Evolutionary conservation across 2,797 vertebrate species (phyloP).

Genomic region (Myoxocephalus aenaeus): DNA sequence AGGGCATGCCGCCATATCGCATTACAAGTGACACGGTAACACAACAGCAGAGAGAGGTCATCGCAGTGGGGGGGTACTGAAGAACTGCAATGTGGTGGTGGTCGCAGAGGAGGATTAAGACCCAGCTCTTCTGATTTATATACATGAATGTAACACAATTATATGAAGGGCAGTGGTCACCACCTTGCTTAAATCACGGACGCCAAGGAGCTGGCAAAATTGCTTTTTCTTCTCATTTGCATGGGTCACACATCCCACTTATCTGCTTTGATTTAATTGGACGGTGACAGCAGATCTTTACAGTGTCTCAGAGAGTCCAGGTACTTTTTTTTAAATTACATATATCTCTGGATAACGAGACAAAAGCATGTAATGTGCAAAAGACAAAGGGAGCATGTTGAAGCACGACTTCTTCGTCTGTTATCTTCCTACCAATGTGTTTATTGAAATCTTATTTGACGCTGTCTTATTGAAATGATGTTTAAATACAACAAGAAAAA

Average conservation of each 20-base stretch:
- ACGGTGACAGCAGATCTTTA: constrained; percentile 15
- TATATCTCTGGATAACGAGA: constrained; percentile 7
- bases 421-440: neutral
- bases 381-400: neutral
- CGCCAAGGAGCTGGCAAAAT: constrained; percentile 44
- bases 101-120: neutral
- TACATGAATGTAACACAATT: constrained; percentile 31
- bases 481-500: neutral
- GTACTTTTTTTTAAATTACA: constrained; percentile 1
- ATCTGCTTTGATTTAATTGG: constrained; percentile 49
- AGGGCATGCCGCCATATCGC: constrained; percentile 51
- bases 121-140: constrained; percentile 32
- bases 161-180: constrained; percentile 40
- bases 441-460: neutral
- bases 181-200: constrained; percentile 46
- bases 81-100: neutral
- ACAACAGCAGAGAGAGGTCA: constrained; percentile 28
- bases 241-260: constrained; percentile 51
- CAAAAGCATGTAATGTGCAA: neutral
- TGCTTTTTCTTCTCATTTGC: constrained; percentile 59
- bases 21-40: constrained; percentile 58
- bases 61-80: constrained; percentile 22
- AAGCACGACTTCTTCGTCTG: too few relatives aligned
- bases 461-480: neutral
- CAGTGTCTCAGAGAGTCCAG: constrained; percentile 10